These are phyloP conservation scores for Artemia sinica DNA, from an alignment of 2,888 invertebrate genomes.

Conservation along the genomic window DNA sequence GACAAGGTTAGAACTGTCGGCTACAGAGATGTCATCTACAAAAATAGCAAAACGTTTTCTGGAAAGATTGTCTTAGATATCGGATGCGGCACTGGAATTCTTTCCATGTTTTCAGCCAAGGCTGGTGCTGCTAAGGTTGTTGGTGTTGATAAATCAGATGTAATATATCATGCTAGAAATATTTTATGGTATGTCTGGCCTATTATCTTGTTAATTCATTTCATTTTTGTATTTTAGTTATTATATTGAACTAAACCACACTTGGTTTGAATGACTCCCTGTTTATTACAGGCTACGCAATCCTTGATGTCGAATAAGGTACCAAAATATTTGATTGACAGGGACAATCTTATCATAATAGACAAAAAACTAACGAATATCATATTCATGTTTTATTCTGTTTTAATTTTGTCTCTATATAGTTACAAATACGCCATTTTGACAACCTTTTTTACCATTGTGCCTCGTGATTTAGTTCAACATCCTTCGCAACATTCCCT, in stretches of 20 bases:
- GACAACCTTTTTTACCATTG: too few species aligned
- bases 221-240: slow-evolving; percentile 35
- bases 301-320: too few species aligned
- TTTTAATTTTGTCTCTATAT: too few species aligned
- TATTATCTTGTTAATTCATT: slow-evolving; percentile 31
- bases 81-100: slow-evolving; percentile 91
- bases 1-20: slow-evolving; percentile 69
- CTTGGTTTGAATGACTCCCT: background rate
- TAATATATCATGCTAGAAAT: slow-evolving; percentile 86
- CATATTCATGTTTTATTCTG: too few species aligned
- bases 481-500: slow-evolving; percentile 13
- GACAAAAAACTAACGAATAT: too few species aligned
- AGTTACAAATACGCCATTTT: too few species aligned
- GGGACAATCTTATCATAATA: too few species aligned
- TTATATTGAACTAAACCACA: slow-evolving; percentile 35
- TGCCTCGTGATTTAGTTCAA: too few species aligned
- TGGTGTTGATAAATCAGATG: slow-evolving; percentile 88
- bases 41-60: slow-evolving; percentile 48
- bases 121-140: slow-evolving; percentile 78
- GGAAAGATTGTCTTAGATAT: slow-evolving; percentile 77
- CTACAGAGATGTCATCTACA: slow-evolving; percentile 63
- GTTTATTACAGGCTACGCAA: too few species aligned
- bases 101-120: slow-evolving; percentile 93
- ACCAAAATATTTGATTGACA: too few species aligned
- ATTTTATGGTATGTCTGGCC: slow-evolving; percentile 79